Evolutionary conservation across 2,113 vertebrate species (phyloP).

Genomic region (Petrocephalus zakoni): DNA sequence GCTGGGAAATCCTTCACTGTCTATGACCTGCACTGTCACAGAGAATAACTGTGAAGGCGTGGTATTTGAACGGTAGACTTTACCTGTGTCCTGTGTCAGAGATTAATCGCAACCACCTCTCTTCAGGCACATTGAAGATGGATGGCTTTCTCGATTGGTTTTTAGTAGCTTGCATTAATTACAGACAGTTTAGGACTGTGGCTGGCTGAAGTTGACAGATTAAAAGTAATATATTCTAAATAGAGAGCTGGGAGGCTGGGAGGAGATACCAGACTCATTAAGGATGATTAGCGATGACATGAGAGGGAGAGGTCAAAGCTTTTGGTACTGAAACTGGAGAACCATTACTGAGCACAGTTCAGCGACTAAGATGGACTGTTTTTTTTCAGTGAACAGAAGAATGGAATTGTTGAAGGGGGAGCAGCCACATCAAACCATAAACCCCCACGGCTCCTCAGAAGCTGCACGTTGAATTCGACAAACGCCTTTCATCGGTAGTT

Average conservation of each 20-base stretch:
- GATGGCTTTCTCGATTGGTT: neutral
- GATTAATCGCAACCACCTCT: neutral
- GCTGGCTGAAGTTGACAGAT: neutral
- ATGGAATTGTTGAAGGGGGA: neutral
- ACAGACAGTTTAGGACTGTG: neutral
- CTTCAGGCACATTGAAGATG: neutral
- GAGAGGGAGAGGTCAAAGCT: neutral
- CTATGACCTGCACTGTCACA: neutral
- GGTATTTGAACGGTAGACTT: neutral
- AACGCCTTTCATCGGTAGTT: neutral
- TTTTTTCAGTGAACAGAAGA: neutral
- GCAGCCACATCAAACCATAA: neutral
- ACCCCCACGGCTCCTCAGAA: neutral
- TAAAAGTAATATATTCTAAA: conserved; percentile 4
- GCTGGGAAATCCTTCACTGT: neutral
- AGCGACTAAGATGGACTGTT: neutral
- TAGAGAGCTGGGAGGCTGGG: neutral
- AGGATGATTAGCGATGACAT: conserved; percentile 6
- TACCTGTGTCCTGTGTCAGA: conserved; percentile 1
- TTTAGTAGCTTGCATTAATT: conserved; percentile 11
- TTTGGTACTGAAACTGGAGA: neutral
- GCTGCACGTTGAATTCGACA: neutral
- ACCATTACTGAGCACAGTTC: neutral
- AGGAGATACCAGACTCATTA: neutral
- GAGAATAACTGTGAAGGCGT: neutral